phyloP scores from a whole-genome alignment of 2,797 vertebrate species.

The Eulemur albifrons region DNA sequence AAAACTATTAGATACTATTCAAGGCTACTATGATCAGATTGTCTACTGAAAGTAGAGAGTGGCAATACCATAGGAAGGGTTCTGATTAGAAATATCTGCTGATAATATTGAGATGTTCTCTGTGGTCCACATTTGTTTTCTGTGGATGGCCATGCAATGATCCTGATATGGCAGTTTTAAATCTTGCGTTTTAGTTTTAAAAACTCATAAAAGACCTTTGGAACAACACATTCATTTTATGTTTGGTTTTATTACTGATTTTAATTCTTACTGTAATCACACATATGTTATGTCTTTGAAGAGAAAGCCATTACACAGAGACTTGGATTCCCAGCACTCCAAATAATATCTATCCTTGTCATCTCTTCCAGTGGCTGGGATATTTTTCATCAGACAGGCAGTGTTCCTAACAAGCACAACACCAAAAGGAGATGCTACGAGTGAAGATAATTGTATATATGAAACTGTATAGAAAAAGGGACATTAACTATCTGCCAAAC shows the following conservation, averaged over 20 bases:
- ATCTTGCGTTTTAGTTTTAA: constrained; percentile 21
- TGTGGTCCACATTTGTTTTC: constrained; percentile 20
- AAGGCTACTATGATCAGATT: not conserved
- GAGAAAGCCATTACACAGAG: constrained; percentile 6
- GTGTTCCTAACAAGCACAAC: not conserved
- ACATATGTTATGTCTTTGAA: constrained; percentile 39
- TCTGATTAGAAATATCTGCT: not conserved
- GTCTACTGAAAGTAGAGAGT: not conserved
- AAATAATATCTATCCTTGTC: constrained; percentile 26
- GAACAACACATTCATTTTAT: constrained; percentile 40
- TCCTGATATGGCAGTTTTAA: constrained; percentile 14
- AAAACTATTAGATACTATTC: not conserved
- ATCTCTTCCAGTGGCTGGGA: not conserved
- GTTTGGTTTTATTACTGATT: constrained; percentile 40
- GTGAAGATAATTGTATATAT: not conserved
- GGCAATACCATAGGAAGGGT: not conserved
- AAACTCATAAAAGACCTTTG: constrained; percentile 28
- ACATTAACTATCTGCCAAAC: not conserved
- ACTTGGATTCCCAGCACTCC: not conserved
- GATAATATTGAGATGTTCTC: not conserved
- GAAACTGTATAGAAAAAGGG: constrained; percentile 1
- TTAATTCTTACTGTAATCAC: constrained; percentile 49
- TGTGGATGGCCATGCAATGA: not conserved
- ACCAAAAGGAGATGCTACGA: constrained; percentile 32
- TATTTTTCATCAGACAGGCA: not conserved